These are phyloP conservation scores for Eueremaeus valkanovi DNA, from an alignment of 2,888 invertebrate species.

Conservation along the genomic window DNA sequence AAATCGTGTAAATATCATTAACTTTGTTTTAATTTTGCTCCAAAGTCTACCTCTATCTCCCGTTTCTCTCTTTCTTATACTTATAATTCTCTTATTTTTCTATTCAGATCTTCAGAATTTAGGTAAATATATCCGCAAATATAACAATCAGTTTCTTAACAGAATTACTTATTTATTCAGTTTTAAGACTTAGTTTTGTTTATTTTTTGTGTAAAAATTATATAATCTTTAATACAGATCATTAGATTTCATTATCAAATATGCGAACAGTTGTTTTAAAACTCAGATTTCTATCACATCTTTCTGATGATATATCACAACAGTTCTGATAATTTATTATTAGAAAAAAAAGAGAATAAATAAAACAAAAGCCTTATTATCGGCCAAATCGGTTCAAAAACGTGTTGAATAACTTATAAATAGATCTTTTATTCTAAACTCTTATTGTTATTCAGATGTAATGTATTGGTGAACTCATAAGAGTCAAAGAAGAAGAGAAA, in stretches of 20 bases:
- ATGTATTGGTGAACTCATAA: background rate
- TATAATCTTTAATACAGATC: too few species aligned
- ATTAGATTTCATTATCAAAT: background rate
- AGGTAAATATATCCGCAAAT: too few species aligned
- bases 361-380: slow-evolving; percentile 1
- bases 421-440: background rate
- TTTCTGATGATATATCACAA: background rate
- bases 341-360: background rate
- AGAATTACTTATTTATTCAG: too few species aligned
- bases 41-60: too few species aligned
- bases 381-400: background rate
- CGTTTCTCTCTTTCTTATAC: too few species aligned
- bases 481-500: too few species aligned
- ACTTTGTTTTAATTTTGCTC: slow-evolving; percentile 18
- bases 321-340: background rate
- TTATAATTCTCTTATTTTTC: too few species aligned
- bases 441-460: background rate
- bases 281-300: background rate
- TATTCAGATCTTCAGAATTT: too few species aligned
- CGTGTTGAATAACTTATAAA: slow-evolving; percentile 12
- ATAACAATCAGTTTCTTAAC: too few species aligned
- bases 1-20: slow-evolving; percentile 27
- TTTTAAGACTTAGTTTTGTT: too few species aligned
- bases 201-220: too few species aligned
- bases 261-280: background rate